A percentile compares a stretch with the other conserved stretches of the same genome.
Conservation (phyloP, 2,113 vertebrate genomes). For the Rhinoptilus africanus region DNA sequence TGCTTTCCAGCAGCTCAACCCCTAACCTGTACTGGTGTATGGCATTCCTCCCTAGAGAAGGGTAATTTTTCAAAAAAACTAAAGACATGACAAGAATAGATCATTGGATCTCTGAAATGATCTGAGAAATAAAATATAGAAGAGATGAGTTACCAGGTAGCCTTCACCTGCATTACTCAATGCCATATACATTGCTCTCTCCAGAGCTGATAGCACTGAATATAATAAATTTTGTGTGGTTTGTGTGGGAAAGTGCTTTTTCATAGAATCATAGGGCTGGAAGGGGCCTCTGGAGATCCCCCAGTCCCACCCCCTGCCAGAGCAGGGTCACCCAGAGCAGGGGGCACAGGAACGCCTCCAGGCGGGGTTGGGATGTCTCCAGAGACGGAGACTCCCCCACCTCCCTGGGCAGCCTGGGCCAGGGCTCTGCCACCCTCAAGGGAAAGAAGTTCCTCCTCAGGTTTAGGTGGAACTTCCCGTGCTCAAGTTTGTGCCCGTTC, state of each 20-base stretch:
- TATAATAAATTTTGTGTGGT: neutral
- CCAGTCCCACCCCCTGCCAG: too few relatives aligned
- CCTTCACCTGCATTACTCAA: neutral
- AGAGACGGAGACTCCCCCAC: too few relatives aligned
- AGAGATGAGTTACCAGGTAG: neutral
- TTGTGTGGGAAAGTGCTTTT: neutral
- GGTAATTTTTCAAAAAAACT: neutral
- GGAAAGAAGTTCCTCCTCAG: too few relatives aligned
- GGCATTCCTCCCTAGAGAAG: neutral
- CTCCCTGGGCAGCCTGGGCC: too few relatives aligned
- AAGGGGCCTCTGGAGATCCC: too few relatives aligned
- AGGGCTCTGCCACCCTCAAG: too few relatives aligned
- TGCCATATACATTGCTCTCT: neutral
- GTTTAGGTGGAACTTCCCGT: too few relatives aligned
- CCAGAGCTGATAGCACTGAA: neutral
- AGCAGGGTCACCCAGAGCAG: too few relatives aligned
- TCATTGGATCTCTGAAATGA: neutral
- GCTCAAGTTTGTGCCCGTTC: too few relatives aligned
- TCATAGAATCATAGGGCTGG: too few relatives aligned
- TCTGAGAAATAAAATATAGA: neutral
- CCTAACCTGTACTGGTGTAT: neutral
- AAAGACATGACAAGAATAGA: neutral
- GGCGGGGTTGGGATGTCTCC: too few relatives aligned
- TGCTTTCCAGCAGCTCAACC: neutral
- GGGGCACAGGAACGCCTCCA: too few relatives aligned